phyloP scores from a whole-genome alignment of 2,797 vertebrate species.

The Bradypodion ventrale region DNA sequence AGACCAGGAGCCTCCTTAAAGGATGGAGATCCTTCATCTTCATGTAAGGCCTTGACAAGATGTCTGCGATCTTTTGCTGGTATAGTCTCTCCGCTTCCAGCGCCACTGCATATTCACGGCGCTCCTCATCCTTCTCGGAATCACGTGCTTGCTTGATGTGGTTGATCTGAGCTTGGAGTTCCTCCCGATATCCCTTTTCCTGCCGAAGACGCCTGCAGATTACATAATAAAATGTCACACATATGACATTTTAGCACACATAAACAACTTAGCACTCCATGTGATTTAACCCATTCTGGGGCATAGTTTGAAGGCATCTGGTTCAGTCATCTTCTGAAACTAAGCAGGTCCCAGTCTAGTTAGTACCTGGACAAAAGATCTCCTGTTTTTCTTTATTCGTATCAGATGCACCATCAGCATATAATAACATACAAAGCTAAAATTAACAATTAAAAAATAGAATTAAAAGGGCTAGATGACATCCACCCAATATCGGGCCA shows the following conservation, averaged over 20 bases:
- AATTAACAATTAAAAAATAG: too few species aligned
- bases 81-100: conserved; percentile 68
- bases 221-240: not conserved
- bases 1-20: conserved; percentile 69
- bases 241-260: too few species aligned
- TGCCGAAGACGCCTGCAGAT: conserved; percentile 70
- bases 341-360: not conserved
- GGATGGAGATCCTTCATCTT: conserved; percentile 70
- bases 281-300: not conserved
- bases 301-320: not conserved
- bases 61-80: conserved; percentile 70
- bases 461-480: too few species aligned
- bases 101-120: conserved; percentile 69
- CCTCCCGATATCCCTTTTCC: conserved; percentile 73
- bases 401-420: too few species aligned
- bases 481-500: too few species aligned
- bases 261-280: not conserved
- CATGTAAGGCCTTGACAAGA: conserved; percentile 69
- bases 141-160: conserved; percentile 64
- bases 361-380: not conserved
- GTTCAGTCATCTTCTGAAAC: not conserved
- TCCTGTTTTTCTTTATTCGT: not conserved
- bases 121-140: conserved; percentile 70
- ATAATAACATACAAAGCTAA: too few species aligned
- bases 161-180: conserved; percentile 82